A percentile compares a stretch with the other conserved stretches of the same genome.
These are phyloP conservation scores for Melangyna quadrimaculata DNA, from an alignment of 2,888 invertebrate genomes.

Conservation along the genomic window DNA sequence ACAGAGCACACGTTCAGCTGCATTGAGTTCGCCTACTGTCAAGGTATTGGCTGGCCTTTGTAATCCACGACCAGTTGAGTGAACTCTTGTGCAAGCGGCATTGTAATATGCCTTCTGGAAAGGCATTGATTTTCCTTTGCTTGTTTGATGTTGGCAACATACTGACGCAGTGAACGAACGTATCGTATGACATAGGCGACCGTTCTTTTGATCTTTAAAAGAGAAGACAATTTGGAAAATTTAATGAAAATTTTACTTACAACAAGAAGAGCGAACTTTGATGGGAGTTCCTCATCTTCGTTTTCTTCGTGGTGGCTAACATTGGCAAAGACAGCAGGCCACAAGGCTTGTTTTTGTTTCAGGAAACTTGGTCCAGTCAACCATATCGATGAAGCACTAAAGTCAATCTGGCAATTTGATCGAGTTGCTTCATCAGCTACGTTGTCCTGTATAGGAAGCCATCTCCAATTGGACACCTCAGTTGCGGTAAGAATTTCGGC, in stretches of 20 bases:
- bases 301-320: not conserved
- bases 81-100: too few relatives aligned
- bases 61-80: not conserved
- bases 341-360: not conserved
- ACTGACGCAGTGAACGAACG: not conserved
- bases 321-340: slow-evolving; percentile 25
- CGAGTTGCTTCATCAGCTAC: slow-evolving; percentile 73
- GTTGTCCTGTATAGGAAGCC: slow-evolving; percentile 72
- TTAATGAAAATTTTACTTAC: slow-evolving; percentile 7
- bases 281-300: too few relatives aligned
- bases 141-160: too few relatives aligned
- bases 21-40: not conserved
- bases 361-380: slow-evolving; percentile 48
- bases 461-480: slow-evolving; percentile 67
- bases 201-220: slow-evolving; percentile 21
- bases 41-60: not conserved
- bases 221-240: slow-evolving; percentile 14
- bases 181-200: slow-evolving; percentile 38
- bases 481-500: slow-evolving; percentile 68
- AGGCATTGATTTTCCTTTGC: too few relatives aligned
- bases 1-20: not conserved
- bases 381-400: slow-evolving; percentile 48
- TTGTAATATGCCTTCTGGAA: too few relatives aligned
- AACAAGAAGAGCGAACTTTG: too few relatives aligned
- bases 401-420: slow-evolving; percentile 21